These are phyloP conservation scores for Prosapia bicincta DNA, from an alignment of 2,888 invertebrate species.

Conservation along the genomic window DNA sequence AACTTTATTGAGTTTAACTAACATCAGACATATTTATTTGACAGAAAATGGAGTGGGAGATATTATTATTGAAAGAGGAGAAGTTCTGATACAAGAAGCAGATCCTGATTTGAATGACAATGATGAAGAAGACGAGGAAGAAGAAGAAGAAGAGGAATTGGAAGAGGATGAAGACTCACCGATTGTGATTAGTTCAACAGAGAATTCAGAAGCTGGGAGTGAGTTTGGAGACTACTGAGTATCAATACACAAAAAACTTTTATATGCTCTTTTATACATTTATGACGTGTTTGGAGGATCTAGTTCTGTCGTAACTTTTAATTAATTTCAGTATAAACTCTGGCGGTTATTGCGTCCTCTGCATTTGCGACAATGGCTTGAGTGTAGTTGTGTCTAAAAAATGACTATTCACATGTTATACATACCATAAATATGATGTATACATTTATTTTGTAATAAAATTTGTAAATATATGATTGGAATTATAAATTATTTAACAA, in stretches of 20 bases:
- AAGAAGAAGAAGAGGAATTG: conserved; percentile 6
- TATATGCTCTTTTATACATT: too few species aligned
- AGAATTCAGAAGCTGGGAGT: neutral
- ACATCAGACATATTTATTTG: too few species aligned
- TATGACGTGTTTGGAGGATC: too few species aligned
- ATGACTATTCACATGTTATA: neutral
- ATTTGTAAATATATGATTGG: neutral
- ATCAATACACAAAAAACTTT: too few species aligned
- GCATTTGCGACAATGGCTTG: neutral
- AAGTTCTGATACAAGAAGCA: neutral
- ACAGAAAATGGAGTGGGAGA: neutral
- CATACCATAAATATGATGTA: neutral
- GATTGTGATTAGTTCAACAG: neutral
- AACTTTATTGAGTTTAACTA: too few species aligned
- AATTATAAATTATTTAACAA: neutral
- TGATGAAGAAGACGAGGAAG: conserved; percentile 22
- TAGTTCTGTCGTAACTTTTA: too few species aligned
- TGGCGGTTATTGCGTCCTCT: too few species aligned
- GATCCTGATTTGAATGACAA: conserved; percentile 1
- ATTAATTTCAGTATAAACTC: too few species aligned
- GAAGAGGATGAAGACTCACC: conserved; percentile 11
- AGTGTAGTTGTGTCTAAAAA: neutral
- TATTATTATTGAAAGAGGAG: neutral
- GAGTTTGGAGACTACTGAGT: neutral
- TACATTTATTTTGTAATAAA: neutral